Evolutionary conservation across 2,797 vertebrate genomes (phyloP).

Genomic region (Sebastes miniatus): DNA sequence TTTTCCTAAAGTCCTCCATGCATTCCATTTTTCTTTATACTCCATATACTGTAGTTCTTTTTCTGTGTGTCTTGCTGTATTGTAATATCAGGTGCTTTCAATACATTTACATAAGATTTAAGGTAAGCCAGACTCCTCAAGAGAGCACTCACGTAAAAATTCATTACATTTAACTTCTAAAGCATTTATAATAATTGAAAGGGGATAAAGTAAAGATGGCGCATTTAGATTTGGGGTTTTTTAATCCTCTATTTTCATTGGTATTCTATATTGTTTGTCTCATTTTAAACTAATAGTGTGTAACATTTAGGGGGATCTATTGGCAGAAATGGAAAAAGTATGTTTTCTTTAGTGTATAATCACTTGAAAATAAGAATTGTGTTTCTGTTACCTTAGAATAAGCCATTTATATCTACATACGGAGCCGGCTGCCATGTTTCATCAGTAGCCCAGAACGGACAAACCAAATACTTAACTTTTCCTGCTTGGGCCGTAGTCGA

Average conservation of each 20-base stretch:
- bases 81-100: neutral
- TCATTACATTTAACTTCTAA: neutral
- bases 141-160: neutral
- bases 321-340: no score
- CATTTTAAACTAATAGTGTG: no score
- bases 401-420: no score
- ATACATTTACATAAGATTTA: neutral
- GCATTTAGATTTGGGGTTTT: no score
- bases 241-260: neutral
- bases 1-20: neutral
- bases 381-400: no score
- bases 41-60: neutral
- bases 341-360: no score
- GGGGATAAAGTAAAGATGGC: neutral
- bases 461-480: no score
- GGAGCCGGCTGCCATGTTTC: no score
- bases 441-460: no score
- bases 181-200: neutral
- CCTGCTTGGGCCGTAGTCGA: no score
- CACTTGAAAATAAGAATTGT: no score
- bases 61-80: neutral
- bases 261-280: neutral
- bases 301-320: no score
- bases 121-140: neutral
- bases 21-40: neutral